Base-by-base conservation (phyloP, 2,797 vertebrate species). In the Enoplosus armatus region DNA sequence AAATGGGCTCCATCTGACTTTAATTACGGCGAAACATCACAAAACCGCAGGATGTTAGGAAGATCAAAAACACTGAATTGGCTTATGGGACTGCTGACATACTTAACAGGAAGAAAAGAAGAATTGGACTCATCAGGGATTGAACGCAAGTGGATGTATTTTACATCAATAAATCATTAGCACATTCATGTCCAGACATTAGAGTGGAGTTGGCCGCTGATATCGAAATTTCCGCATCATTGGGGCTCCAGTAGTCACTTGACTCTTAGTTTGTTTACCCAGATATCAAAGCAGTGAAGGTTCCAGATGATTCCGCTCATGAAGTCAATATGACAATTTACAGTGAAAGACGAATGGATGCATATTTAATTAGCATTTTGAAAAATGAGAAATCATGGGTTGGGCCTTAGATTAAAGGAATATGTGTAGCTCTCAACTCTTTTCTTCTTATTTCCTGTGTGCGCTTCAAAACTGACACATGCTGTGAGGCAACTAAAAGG, bases 1-100 rank as follows among this genome's bases (percentile, higher is more conserved):
- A 69, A 80, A 83, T 45, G 58, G 72, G 48, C 75, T 66, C 65
- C 77, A 86, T 78, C 82, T 89, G 85, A 83, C 67, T 85, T 82
- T 84, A 73, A 87, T 90, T 80, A 87, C 68, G 70, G 69, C 8
- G 53, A 84, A n/a, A 50, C 58, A 73, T 79, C 66, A 45, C 67
- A 78, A 86, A 87, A 77, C 75, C 67, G 54, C 79, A 70, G 82
- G 80, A 88, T 71, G 80, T 70, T 70, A 45, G 53, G 51, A 68
- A 83, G 82, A 84, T 86, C 80, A 89, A 84, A 77, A 71, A 54
- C n/a, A 7, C 45, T 35, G 31, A 61, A 72, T 20, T 72, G 70
- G 67, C 54, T 70, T 11, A 51, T 11, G 61, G 63, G 55, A 71
- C 68, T 26, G 61, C 69, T 62, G 66, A 81, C 55, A 63, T 76